Base-by-base conservation (phyloP, 2,113 vertebrate genomes). In the Cheilinus undulatus region DNA sequence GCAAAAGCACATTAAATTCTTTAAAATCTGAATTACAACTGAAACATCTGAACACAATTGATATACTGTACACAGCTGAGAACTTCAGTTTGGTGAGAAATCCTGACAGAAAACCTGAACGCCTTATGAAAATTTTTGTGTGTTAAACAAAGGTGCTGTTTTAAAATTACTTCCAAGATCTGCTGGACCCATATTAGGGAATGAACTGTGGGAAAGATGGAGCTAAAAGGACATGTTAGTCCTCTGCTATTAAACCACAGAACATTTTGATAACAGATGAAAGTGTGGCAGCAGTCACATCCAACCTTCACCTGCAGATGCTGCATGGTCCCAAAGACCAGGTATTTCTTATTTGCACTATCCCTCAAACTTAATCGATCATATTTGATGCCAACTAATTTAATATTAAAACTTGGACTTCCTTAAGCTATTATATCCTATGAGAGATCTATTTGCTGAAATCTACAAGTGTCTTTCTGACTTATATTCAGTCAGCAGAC, bases 11-110 rank as follows among this genome's bases (percentile, higher is more conserved):
- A 69, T 54, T 71, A 15, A 67, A 52, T 84, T 71, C 71, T 73
- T 66, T 85, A 86, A 91, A 91, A 90, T 58, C 34, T 76, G 65
- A 83, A 78, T 77, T 60, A 73, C 57, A 84, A 86, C 20, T 54
- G 26, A 19, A 73, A 73, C 63, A 52, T 68, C 62, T 54, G 28
- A 43, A 81, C 20, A 49, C 64, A 30, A 76, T 53, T 61, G 28
- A 17, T 52, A 22, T 67, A 77, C n/a, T 71, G 73, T 70, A 85
- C 63, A 81, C 45, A 40, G 15, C 40, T 42, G 53, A 77, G 30
- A 75, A 66, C 46, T 52, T 61, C 56, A 62, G 30, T 71, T 73
- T 68, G 56, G 30, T 14, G 32, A 61, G 13, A 9, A 27, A 27
- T 22, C 40, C 63, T 61, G 57, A 30, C 30, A 49, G 43, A 36